Base-by-base conservation (phyloP, 2,888 invertebrate species). In the Ceraclea dissimilis region DNA sequence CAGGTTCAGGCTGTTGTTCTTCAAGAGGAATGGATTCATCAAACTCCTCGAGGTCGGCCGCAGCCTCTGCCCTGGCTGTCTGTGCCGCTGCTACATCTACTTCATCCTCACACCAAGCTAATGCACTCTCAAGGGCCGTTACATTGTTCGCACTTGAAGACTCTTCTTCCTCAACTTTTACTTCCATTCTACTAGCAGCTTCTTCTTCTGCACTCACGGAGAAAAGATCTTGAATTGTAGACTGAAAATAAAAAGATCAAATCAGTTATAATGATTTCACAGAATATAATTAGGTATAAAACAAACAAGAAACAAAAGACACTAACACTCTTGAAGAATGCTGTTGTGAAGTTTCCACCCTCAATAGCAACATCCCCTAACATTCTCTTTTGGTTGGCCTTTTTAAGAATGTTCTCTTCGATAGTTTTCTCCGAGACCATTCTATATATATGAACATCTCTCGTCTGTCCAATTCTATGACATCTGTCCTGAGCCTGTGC, bases 351-450 rank as follows among this genome's bases (percentile, higher is more conserved):
- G 75, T 95, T 96, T 8, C 98, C 99, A 64, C 93, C 95, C 75
- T 99, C 99, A 68, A 99, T 99, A 49, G 99, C 97, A 68, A 98
- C 82, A 74, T 96, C 93, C 52, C 96, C 96, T 22, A 99, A 82
- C 70, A 94, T 79, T 61, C 96, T 83, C 74, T 99, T 99, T 74
- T 99, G 97, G 73, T 93, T 93, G 2, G 99, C 99, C 74, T 99
- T 99, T 75, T 95, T 96, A 67, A 99, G 75, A 66, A 99, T 99
- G 75, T 99, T 99, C 74, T 99, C 99, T 79, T 99, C 99, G 46
- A 99, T 91, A 10, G 99, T 98, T 74, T 87, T 90, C 70, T 96
- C 93, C 69, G 96, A 95, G 58, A 99, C 91, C 65, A 99, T 79
- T 60, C 98, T 90, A 76, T 94, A 98, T 68, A 99, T 97, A 75